A percentile compares a stretch with the other conserved stretches of the same genome.
These are phyloP conservation scores for Megaleporinus macrocephalus DNA, from an alignment of 2,113 vertebrate genomes.

Conservation along the genomic window DNA sequence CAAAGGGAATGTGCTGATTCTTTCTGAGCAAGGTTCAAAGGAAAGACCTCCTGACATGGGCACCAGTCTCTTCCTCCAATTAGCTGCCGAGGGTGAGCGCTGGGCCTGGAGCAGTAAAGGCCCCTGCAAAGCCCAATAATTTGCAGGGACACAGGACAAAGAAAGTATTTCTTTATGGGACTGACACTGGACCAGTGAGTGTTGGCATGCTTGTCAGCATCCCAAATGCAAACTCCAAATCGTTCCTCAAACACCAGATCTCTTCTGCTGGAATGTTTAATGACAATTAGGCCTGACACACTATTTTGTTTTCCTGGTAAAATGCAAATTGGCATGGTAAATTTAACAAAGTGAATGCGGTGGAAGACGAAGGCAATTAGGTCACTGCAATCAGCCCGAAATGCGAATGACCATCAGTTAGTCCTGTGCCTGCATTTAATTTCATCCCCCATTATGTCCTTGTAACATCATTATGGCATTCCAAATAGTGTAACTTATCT, in stretches of 20 bases:
- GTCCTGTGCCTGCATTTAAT: slow-evolving; percentile 19
- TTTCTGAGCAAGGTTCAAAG: background rate
- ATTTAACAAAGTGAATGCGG: background rate
- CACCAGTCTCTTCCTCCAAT: background rate
- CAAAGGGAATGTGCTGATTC: background rate
- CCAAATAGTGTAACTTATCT: slow-evolving; percentile 47
- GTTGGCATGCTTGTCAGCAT: background rate
- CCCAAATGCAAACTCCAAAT: background rate
- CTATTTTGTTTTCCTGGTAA: slow-evolving; percentile 24
- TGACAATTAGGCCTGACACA: background rate
- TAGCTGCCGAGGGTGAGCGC: background rate
- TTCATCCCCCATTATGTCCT: slow-evolving; percentile 35
- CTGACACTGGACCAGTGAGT: too few species aligned
- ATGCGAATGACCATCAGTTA: slow-evolving; percentile 19
- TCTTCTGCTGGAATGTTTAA: background rate
- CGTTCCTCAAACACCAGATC: background rate
- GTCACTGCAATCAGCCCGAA: background rate
- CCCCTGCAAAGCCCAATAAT: background rate
- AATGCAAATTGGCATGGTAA: slow-evolving; percentile 2
- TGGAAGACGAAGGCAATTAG: slow-evolving; percentile 31
- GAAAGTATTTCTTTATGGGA: too few species aligned
- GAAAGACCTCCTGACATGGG: background rate
- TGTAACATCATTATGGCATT: slow-evolving; percentile 28
- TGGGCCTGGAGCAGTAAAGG: background rate
- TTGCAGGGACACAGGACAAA: background rate